Base-by-base conservation (phyloP, 2,888 invertebrate species). In the Hyposoter didymator region DNA sequence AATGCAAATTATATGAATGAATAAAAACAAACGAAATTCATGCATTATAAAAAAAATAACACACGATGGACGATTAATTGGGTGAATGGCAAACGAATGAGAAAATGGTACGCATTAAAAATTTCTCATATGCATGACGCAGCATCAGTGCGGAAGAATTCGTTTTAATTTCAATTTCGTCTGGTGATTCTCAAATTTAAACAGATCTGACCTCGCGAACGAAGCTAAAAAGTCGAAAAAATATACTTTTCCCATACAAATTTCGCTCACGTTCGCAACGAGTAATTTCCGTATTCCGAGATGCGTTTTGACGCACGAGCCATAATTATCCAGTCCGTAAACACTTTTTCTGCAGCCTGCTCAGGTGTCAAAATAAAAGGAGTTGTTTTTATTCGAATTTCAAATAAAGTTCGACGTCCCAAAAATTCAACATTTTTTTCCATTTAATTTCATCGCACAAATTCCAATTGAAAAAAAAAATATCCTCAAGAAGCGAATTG, bases 191-290 rank as follows among this genome's bases (percentile, higher is more conserved):
- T 14, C 14, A 32, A 45, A 55, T 73, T 43, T 52, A 45, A 43
- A 52, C 19, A 75, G 52, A 74, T 74, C 55, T 74, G 80, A 74
- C 80, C 80, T 80, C 72, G 80, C 28, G 39, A 22, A 81, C 17
- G 8, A n/a, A 28, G 28, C 28, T 6, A 14, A 28, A 5, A 14
- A 55, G 32, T 17, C 28, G 0, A 72, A 32, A 35, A 74, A 67
- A 22, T 35, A 69, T 14, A 74, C 10, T 81, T 67, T 74, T 35
- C 74, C 35, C 39, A 69, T 69, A 49, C 22, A 80, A 80, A 80
- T 80, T 80, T 67, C 19, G 67, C 45, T 47, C 75, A 55, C 75
- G 73, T 73, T 69, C 39, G 64, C 62, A 70, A 75, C 45, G 45
- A 81, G 17, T 47, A 8, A 74, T 70, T 82, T 75, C 82, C 82